Conservation (phyloP, 2,113 vertebrate genomes). For the Python bivittatus region DNA sequence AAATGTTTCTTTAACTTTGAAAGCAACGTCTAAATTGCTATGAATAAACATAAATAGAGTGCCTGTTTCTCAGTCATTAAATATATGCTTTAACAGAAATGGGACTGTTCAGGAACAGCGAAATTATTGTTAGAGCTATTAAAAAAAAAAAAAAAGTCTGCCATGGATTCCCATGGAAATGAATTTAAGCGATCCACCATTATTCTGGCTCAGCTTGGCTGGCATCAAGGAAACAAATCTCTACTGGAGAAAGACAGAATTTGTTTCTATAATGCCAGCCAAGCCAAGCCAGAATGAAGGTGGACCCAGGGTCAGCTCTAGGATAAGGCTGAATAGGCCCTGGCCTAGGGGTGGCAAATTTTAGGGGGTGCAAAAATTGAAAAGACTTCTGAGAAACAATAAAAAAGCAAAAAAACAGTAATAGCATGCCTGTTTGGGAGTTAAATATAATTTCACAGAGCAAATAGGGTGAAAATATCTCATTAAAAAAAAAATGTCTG, state of each 20-base stretch:
- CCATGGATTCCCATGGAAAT: background rate
- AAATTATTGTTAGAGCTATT: background rate
- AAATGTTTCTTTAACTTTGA: conserved; percentile 72
- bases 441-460: too few species aligned
- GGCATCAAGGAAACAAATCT: background rate
- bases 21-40: conserved; percentile 69
- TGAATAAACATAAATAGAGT: conserved; percentile 73
- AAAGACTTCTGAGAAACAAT: background rate
- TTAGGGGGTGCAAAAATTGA: background rate
- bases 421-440: background rate
- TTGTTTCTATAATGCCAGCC: background rate
- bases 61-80: conserved; percentile 70
- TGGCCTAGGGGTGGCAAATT: background rate
- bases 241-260: background rate
- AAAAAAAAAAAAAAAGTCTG: background rate
- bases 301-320: background rate
- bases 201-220: background rate
- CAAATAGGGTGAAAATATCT: too few species aligned
- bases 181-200: background rate
- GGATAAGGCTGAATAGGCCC: background rate
- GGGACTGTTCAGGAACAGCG: conserved; percentile 4
- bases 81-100: conserved; percentile 66
- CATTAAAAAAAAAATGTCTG: too few species aligned
- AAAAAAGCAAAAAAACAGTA: background rate
- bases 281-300: background rate